These are phyloP conservation scores for Diglossa cyanea DNA, from an alignment of 2,797 vertebrate species.

Conservation along the genomic window DNA sequence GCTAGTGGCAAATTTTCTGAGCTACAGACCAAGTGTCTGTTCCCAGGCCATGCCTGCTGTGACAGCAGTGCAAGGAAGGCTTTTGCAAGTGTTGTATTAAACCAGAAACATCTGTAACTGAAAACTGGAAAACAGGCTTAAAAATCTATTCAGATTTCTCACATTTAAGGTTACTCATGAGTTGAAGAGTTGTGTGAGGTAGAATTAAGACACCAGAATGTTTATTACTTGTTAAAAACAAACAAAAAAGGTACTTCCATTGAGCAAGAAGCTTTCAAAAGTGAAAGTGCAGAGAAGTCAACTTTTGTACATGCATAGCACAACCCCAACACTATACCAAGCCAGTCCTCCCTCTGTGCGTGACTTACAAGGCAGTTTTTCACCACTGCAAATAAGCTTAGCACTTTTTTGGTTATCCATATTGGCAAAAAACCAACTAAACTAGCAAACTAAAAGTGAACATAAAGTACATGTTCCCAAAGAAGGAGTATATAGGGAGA, in stretches of 20 bases:
- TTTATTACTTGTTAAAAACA: background rate
- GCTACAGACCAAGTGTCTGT: background rate
- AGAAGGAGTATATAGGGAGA: background rate
- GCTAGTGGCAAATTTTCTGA: background rate
- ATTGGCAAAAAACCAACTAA: background rate
- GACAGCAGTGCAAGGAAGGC: background rate
- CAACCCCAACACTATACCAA: background rate
- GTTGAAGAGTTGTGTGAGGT: background rate
- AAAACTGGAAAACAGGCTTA: background rate
- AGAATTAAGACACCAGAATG: background rate
- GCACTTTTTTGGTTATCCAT: background rate
- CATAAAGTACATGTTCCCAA: background rate
- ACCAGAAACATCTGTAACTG: background rate
- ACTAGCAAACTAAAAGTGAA: background rate
- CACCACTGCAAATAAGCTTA: background rate
- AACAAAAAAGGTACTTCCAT: background rate
- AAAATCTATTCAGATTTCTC: background rate
- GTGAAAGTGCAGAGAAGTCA: background rate
- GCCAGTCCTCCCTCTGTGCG: background rate
- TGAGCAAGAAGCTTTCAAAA: background rate
- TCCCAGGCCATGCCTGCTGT: fast-evolving
- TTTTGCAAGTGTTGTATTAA: background rate
- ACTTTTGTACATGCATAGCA: background rate
- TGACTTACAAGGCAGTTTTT: background rate
- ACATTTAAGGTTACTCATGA: background rate